Evolutionary conservation across 92 coral and sea anemone genomes (phyloP).

Genomic region (Bergia puertoricense): DNA sequence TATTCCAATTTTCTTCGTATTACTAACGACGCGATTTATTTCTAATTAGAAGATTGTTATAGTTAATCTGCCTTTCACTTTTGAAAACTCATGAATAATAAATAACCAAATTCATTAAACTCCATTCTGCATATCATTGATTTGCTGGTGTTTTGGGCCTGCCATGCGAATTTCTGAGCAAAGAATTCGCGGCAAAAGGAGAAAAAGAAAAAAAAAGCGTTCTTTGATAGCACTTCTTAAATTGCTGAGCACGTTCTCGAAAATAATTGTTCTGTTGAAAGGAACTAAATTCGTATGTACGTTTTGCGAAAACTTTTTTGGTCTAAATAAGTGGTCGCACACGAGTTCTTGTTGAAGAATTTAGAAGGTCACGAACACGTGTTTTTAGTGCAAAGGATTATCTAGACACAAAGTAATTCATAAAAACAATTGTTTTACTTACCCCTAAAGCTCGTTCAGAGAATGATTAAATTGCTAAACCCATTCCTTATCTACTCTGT

Average conservation of each 20-base stretch:
- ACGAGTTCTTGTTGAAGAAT: too few species aligned
- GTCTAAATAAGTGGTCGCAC: not conserved
- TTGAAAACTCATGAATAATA: conserved; percentile 2
- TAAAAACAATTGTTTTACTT: not conserved
- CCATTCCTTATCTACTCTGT: not conserved
- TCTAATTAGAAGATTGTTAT: conserved; percentile 3
- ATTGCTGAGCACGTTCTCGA: not conserved
- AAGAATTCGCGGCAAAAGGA: not conserved
- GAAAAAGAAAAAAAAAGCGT: not conserved
- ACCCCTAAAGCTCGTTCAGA: not conserved
- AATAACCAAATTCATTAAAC: not conserved
- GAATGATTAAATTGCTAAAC: not conserved
- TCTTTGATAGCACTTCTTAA: too few species aligned
- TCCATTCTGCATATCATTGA: not conserved
- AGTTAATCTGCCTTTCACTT: conserved; percentile 4
- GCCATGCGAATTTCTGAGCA: not conserved
- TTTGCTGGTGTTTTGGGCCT: not conserved
- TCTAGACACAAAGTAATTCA: not conserved
- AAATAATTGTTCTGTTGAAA: not conserved
- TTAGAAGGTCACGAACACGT: not conserved
- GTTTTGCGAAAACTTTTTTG: not conserved
- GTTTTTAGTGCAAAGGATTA: not conserved
- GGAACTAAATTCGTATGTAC: too few species aligned
- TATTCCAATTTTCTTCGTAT: not conserved
- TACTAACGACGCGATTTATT: not conserved